Evolutionary conservation across 2,113 vertebrate species (phyloP), one percentile per base, ranked within the genome.

Genomic region (Xyrauchen texanus): DNA sequence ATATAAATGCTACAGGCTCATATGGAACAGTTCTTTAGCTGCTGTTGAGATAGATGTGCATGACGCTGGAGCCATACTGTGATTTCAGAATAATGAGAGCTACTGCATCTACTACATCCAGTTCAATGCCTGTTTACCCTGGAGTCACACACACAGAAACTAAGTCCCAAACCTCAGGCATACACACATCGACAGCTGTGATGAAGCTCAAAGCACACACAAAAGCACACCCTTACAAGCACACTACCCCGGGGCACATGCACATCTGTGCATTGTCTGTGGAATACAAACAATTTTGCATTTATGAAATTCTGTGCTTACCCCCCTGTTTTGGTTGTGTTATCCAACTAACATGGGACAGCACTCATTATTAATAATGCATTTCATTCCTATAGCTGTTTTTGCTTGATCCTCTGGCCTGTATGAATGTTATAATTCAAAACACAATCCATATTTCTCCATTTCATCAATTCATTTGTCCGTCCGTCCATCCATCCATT

Each of bases 51-150:
- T 47, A 34, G 10, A 74, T 63, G 58, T 63, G 72, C 16, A 34
- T 51, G 58, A 34, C 58, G 21, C 46, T 46, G 16, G 46, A 51
- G 15, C n/a, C 53, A 60, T 71, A 57, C 57, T 45, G n/a, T 2
- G 46, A n/a, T 75, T 62, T 62, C 45, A 74, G 60, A 52, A 75
- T 75, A 75, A 63, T n/a, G 60, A 75, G 60, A n/a, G 60, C 11
- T 42, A 63, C 72, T 63, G 60, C 46, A n/a, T 45, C 11, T 46
- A 62, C 3, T n/a, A n/a, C n/a, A n/a, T 7, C 15, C 16, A 74
- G 62, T 62, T 34, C 71, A 62, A 5, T 62, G 71, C 16, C 11
- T 21, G 58, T 34, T 49, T 74, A 57, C 71, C 71, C 71, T 51
- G 71, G 71, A 74, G 71, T 46, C 45, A 52, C 15, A 75, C 57